A percentile compares a stretch with the other conserved stretches of the same genome.
These are phyloP conservation scores for Phalanger gymnotis DNA, from an alignment of 2,797 vertebrate species.

Conservation along the genomic window DNA sequence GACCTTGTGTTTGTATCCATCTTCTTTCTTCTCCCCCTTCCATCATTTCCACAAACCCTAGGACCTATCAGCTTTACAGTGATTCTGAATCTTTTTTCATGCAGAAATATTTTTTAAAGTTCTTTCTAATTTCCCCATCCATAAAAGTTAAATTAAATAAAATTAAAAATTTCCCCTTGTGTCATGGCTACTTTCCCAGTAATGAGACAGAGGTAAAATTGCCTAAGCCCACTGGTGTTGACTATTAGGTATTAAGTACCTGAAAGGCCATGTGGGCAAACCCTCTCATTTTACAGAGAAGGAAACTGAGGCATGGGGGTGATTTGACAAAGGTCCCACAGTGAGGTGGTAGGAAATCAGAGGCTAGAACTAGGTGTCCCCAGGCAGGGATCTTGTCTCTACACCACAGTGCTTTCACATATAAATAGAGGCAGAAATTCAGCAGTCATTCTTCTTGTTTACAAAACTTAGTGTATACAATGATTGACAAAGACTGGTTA, in stretches of 20 bases:
- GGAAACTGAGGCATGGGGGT: not conserved
- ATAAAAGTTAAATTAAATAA: not conserved
- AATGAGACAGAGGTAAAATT: not conserved
- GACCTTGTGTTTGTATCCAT: accelerated
- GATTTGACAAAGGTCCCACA: not conserved
- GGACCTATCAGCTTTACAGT: not conserved
- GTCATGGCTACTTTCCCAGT: not conserved
- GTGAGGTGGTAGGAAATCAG: not conserved
- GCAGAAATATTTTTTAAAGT: not conserved
- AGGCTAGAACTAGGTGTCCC: not conserved
- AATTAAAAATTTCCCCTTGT: not conserved
- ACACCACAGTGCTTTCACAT: not conserved
- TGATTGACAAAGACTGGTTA: not conserved
- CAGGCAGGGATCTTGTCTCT: not conserved
- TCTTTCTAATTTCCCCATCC: not conserved
- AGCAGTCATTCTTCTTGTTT: not conserved
- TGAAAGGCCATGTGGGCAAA: not conserved
- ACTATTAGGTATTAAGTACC: not conserved
- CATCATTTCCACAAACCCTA: not conserved
- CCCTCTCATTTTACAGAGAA: not conserved
- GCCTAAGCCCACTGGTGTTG: not conserved
- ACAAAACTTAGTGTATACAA: not conserved
- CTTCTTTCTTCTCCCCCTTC: not conserved
- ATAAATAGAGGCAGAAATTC: not conserved
- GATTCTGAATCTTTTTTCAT: not conserved